Evolutionary conservation across 2,797 vertebrate species (phyloP), one percentile per base, ranked within the genome.

Genomic region (Apodemus agrarius): DNA sequence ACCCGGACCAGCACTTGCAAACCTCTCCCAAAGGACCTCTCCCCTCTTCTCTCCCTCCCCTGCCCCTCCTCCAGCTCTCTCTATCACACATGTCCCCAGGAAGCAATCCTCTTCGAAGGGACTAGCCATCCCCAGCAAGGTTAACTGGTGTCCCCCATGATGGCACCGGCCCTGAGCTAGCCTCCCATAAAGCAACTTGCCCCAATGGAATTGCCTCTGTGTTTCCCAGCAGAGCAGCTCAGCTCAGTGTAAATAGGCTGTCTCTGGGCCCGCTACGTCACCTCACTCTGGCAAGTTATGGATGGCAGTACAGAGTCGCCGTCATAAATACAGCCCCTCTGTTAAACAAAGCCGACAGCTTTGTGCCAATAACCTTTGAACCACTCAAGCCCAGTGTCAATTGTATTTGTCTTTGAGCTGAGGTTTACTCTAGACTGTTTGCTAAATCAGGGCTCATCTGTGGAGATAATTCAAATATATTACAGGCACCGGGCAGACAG

Each of bases 291-390:
- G 85, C 79, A 3, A 54, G 94, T 96, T 97, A 96, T 96, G 85
- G 97, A 97, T 96, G 96, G 96, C 84, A 89, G 81, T 54, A 95
- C 63, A 4, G 29, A 72, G 81, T 75, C 57, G 1, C 94, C 74
- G 1, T 80, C 97, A 97, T 98, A 98, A 98, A 98, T 98, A 98
- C 67, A 95, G 96, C 90, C 84, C 95, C 96, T 98, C 59, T 4
- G 93, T 95, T 97, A 98, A 98, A 98, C 97, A 98, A 97, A 97
- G 94, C 78, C 40, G 98, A 98, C 98, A 98, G 98, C 93, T 98
- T 98, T 97, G 97, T 97, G 97, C 97, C 97, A 98, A 97, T 98
- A 98, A 98, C 97, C 98, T 98, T 98, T 97, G 97, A 97, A 98
- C 96, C 96, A 95, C 96, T 97, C 97, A 96, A 97, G 97, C 97